Evolutionary conservation across 2,113 vertebrate species (phyloP).

Genomic region (Physeter macrocephalus): DNA sequence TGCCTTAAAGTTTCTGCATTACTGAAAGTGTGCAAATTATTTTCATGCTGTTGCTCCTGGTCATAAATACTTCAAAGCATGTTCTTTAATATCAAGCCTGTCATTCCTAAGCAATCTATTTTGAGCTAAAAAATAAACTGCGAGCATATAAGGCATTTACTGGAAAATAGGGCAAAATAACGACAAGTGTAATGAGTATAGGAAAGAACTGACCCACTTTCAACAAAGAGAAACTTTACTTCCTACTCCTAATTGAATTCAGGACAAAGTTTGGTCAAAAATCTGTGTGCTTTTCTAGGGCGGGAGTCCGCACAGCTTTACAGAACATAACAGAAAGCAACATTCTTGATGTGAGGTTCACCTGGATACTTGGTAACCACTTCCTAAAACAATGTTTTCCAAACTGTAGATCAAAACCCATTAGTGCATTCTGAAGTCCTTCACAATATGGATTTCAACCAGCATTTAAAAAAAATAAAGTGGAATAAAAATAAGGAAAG

Average conservation of each 20-base stretch:
- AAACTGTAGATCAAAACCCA: neutral
- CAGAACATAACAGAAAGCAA: neutral
- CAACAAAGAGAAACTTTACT: neutral
- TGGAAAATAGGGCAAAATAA: constrained; percentile 1
- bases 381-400: neutral
- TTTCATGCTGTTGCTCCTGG: neutral
- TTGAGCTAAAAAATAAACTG: neutral
- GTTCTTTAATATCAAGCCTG: neutral
- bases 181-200: neutral
- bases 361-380: neutral
- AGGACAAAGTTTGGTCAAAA: neutral
- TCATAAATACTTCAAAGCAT: neutral
- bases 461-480: neutral
- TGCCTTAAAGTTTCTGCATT: neutral
- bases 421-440: neutral
- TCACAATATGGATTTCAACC: neutral
- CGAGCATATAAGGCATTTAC: neutral
- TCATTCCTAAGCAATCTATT: neutral
- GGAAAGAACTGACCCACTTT: neutral
- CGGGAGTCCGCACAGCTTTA: neutral
- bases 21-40: neutral
- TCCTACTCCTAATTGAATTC: neutral
- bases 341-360: neutral
- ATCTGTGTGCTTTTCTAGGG: neutral
- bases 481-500: neutral